These are phyloP conservation scores for Embiotoca jacksoni DNA, from an alignment of 2,113 vertebrate species.

Conservation along the genomic window DNA sequence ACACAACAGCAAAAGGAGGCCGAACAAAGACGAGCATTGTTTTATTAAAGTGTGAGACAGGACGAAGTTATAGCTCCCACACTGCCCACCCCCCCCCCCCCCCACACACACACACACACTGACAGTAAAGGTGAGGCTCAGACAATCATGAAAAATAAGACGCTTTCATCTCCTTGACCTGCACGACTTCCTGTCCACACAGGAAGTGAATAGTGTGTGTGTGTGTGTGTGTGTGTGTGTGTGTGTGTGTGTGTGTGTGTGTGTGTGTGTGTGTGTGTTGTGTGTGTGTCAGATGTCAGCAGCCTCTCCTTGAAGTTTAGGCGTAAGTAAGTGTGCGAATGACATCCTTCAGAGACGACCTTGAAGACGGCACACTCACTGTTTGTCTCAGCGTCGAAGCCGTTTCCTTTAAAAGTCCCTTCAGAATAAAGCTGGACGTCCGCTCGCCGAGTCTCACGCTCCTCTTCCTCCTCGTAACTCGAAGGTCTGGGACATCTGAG, in stretches of 20 bases:
- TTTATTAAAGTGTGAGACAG: conserved; percentile 61
- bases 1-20: conserved; percentile 28
- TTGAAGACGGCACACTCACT: conserved; percentile 49
- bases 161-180: not conserved
- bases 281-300: conserved; percentile 10
- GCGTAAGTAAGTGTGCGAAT: conserved; percentile 37
- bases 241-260: too few species aligned
- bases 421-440: conserved; percentile 52
- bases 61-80: conserved; percentile 69
- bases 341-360: conserved; percentile 40
- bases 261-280: too few species aligned
- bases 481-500: conserved; percentile 25
- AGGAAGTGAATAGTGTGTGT: conserved; percentile 46
- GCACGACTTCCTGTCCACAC: conserved; percentile 52
- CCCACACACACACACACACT: conserved; percentile 13
- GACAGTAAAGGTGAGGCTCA: conserved; percentile 18
- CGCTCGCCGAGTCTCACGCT: conserved; percentile 49
- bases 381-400: conserved; percentile 21
- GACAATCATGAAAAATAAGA: too few species aligned
- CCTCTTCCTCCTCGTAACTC: conserved; percentile 42
- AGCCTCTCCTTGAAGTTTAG: conserved; percentile 29
- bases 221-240: too few species aligned
- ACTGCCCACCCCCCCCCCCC: too few species aligned
- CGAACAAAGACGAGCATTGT: conserved; percentile 54
- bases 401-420: conserved; percentile 67